Evolutionary conservation across 2,113 vertebrate species (phyloP).

Genomic region (Gadus macrocephalus): DNA sequence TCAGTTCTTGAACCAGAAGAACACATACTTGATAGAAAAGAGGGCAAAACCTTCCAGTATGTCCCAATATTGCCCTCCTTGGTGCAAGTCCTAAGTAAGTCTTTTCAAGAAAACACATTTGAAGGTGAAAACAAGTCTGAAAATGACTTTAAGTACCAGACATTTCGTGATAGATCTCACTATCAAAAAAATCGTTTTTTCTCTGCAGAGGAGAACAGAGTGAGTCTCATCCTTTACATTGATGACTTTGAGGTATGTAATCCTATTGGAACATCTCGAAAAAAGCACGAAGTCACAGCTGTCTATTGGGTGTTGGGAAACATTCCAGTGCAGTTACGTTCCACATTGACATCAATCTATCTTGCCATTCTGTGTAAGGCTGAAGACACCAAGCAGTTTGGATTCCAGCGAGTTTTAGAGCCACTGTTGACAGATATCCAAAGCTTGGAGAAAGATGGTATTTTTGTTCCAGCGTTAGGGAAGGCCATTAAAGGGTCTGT

Average conservation of each 20-base stretch:
- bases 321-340: background rate
- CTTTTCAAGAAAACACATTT: background rate
- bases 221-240: background rate
- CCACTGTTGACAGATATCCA: slow-evolving; percentile 23
- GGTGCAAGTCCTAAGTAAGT: background rate
- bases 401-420: slow-evolving; percentile 21
- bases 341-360: slow-evolving; percentile 13
- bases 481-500: slow-evolving; percentile 23
- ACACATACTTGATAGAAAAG: slow-evolving; percentile 21
- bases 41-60: background rate
- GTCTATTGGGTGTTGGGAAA: slow-evolving; percentile 35
- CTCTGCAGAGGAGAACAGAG: background rate
- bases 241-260: background rate
- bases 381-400: slow-evolving; percentile 23
- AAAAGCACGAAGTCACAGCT: background rate
- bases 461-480: slow-evolving; percentile 23
- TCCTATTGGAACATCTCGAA: background rate
- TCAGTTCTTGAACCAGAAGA: slow-evolving; percentile 24
- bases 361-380: slow-evolving; percentile 26
- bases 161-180: background rate
- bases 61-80: background rate
- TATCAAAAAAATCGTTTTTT: background rate
- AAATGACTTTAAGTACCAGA: background rate
- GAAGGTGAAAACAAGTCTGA: background rate
- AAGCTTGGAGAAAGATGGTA: slow-evolving; percentile 27